A percentile compares a stretch with the other conserved stretches of the same genome.
Evolutionary conservation across 2,797 vertebrate species (phyloP).

Genomic region (Darevskia nairensis): DNA sequence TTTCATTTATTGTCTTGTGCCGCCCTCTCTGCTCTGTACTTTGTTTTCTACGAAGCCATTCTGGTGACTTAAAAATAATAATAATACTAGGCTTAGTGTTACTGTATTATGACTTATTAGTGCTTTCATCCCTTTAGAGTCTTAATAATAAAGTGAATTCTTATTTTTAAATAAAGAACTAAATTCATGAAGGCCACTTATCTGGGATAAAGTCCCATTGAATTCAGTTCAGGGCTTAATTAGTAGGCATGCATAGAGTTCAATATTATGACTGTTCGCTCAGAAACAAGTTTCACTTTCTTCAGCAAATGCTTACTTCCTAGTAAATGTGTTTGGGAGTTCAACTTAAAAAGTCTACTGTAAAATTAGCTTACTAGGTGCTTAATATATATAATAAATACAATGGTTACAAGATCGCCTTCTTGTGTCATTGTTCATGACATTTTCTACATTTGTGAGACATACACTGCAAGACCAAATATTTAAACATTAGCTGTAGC

Average conservation of each 20-base stretch:
- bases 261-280: not conserved
- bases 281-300: not conserved
- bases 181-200: not conserved
- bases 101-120: too few relatives aligned
- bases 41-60: too few relatives aligned
- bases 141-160: too few relatives aligned
- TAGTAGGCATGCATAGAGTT: not conserved
- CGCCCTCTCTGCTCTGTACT: too few relatives aligned
- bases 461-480: constrained; percentile 49
- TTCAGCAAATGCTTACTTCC: not conserved
- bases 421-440: constrained; percentile 1
- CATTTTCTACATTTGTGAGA: constrained; percentile 36
- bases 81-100: too few relatives aligned
- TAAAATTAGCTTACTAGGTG: not conserved
- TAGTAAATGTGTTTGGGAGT: not conserved
- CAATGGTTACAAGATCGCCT: not conserved
- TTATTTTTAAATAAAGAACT: too few relatives aligned
- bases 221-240: not conserved
- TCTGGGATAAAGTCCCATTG: not conserved
- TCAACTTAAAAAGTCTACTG: not conserved
- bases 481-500: constrained; percentile 69
- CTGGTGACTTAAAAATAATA: too few relatives aligned
- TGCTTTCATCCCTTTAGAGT: too few relatives aligned
- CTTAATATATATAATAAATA: constrained; percentile 24
- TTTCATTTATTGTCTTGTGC: too few relatives aligned